Percentiles rank a stretch among this genome's conserved stretches.
phyloP scores from a whole-genome alignment of 2,888 invertebrate genomes.

The Protula sp. region DNA sequence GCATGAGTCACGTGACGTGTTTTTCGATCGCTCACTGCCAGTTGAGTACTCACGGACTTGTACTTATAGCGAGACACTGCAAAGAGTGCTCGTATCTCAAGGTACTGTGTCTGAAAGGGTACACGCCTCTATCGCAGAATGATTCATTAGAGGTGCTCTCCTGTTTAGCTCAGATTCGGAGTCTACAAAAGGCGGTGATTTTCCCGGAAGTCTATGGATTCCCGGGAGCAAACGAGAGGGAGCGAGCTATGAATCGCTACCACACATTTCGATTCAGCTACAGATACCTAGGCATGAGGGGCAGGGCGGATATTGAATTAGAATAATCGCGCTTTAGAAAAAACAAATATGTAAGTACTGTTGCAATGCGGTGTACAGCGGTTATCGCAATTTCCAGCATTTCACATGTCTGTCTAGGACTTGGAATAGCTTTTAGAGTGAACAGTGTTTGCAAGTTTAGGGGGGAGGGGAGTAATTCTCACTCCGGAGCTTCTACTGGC shows the following conservation, averaged over 20 bases:
- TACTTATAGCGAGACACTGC: slow-evolving; percentile 27
- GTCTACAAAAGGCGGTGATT: slow-evolving; percentile 34
- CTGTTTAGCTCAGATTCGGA: slow-evolving; percentile 26
- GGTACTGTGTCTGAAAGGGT: slow-evolving; percentile 35
- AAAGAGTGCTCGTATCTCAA: slow-evolving; percentile 29
- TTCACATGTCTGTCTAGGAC: too few species aligned
- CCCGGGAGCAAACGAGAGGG: slow-evolving; percentile 27
- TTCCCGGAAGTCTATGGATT: slow-evolving; percentile 42
- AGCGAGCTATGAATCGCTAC: slow-evolving; percentile 17
- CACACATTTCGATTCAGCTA: slow-evolving; percentile 16
- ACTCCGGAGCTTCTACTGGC: too few species aligned
- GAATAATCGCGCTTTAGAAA: too few species aligned
- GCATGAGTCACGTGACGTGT: slow-evolving; percentile 28
- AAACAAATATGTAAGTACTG: too few species aligned
- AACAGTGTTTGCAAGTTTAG: too few species aligned
- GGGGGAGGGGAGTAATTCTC: too few species aligned
- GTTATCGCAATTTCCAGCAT: too few species aligned
- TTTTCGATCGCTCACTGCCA: slow-evolving; percentile 34
- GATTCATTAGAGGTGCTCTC: slow-evolving; percentile 30
- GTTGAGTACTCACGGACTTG: slow-evolving; percentile 26
- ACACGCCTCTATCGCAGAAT: slow-evolving; percentile 30
- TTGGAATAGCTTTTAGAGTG: too few species aligned
- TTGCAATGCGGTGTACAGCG: too few species aligned
- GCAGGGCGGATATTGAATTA: slow-evolving; percentile 14
- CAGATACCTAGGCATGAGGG: slow-evolving; percentile 13